Conservation (phyloP, 2,888 invertebrate species). For the Drosophila anceps region DNA sequence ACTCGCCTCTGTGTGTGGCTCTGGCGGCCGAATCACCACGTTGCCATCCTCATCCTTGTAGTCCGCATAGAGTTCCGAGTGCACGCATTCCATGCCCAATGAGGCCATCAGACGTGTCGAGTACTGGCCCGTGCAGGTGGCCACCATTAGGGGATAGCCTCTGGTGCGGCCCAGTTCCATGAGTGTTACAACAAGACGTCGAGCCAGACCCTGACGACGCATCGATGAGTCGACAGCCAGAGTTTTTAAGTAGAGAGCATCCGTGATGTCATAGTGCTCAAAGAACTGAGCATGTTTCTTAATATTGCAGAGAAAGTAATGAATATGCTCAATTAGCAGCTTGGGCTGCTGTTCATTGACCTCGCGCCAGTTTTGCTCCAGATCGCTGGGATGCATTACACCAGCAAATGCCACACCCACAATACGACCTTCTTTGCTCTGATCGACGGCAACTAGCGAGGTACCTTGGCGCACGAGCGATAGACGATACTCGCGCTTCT, state of each 20-base stretch:
- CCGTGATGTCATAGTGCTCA: slow-evolving; percentile 47
- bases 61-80: slow-evolving; percentile 56
- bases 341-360: slow-evolving; percentile 22
- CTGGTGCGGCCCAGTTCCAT: slow-evolving; percentile 62
- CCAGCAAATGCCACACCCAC: slow-evolving; percentile 52
- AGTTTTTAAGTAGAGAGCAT: slow-evolving; percentile 59
- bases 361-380: slow-evolving; percentile 45
- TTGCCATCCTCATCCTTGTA: slow-evolving; percentile 61
- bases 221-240: slow-evolving; percentile 49
- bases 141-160: slow-evolving; percentile 58
- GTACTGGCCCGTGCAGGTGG: slow-evolving; percentile 73
- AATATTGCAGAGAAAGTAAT: slow-evolving; percentile 62
- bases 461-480: slow-evolving; percentile 41
- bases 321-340: slow-evolving; percentile 47
- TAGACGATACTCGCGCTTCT: slow-evolving; percentile 35
- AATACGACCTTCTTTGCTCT: slow-evolving; percentile 30
- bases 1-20: slow-evolving; percentile 57
- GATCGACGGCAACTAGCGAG: slow-evolving; percentile 57
- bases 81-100: slow-evolving; percentile 63
- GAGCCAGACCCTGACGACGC: slow-evolving; percentile 66
- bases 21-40: slow-evolving; percentile 61
- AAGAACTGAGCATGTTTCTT: slow-evolving; percentile 67
- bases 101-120: slow-evolving; percentile 65
- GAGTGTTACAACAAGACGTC: slow-evolving; percentile 57
- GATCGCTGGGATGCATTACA: slow-evolving; percentile 35